These are phyloP conservation scores for Apus apus DNA, from an alignment of 2,113 vertebrate genomes.

Conservation along the genomic window DNA sequence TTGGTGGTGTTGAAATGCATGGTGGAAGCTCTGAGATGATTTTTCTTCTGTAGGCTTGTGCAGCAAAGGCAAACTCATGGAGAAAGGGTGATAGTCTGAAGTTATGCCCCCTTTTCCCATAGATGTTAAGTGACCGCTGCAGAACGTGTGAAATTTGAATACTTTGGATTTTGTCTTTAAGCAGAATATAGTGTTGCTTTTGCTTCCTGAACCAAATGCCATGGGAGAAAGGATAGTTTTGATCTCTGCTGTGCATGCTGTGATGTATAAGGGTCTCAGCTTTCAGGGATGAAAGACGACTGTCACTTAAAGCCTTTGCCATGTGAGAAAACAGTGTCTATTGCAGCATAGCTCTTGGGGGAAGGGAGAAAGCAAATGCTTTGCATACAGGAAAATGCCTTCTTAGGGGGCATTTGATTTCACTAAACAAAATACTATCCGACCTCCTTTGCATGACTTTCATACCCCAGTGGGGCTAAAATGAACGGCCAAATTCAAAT, in stretches of 20 bases:
- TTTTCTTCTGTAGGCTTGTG: neutral
- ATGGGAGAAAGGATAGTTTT: conserved; percentile 3
- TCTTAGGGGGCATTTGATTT: conserved; percentile 18
- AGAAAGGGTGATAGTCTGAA: neutral
- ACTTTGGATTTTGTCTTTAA: neutral
- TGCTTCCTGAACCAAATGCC: conserved; percentile 23
- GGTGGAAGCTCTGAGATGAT: rapidly evolving
- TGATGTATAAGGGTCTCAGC: neutral
- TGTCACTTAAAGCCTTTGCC: neutral
- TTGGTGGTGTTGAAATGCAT: rapidly evolving
- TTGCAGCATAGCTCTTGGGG: neutral
- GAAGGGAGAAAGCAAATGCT: conserved; percentile 4
- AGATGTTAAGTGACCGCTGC: neutral
- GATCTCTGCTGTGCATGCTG: neutral
- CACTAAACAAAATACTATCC: conserved; percentile 52
- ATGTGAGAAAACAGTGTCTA: neutral
- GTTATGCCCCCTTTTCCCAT: neutral
- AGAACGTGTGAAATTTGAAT: neutral
- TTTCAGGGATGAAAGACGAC: conserved; percentile 17
- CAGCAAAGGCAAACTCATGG: neutral
- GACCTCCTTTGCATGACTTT: neutral
- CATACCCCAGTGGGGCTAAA: neutral
- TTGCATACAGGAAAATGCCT: conserved; percentile 21
- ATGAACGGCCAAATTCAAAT: conserved; percentile 11
- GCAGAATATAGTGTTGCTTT: conserved; percentile 8